Conservation (phyloP, 2,888 invertebrate species). For the Lepas anatifera region DNA sequence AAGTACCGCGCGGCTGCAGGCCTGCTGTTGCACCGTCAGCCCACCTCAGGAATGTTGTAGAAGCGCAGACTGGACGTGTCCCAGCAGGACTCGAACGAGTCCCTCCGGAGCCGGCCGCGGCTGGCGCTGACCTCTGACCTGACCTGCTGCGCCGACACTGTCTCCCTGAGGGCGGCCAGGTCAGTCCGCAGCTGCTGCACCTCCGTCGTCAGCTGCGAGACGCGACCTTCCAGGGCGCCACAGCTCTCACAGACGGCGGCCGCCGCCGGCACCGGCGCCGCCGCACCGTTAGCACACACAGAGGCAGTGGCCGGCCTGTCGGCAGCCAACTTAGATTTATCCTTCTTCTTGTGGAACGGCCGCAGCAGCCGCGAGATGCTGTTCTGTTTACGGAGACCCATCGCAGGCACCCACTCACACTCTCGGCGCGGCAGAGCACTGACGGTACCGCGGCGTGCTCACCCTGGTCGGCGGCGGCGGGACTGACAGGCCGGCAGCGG, state of each 20-base stretch:
- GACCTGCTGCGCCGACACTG: background rate
- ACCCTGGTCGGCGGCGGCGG: background rate
- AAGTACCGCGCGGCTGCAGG: no score
- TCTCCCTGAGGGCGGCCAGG: background rate
- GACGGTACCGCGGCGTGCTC: background rate
- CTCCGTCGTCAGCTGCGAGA: background rate
- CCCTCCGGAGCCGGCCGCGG: background rate
- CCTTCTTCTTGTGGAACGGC: background rate
- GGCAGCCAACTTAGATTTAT: background rate
- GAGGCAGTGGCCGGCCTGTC: no score
- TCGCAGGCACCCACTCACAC: background rate
- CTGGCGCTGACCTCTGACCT: background rate
- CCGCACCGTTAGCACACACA: no score
- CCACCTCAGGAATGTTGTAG: background rate
- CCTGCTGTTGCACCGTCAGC: no score
- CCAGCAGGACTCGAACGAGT: constrained; percentile 10
- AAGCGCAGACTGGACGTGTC: background rate
- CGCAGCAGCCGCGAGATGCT: background rate
- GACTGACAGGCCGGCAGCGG: background rate
- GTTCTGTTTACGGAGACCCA: background rate
- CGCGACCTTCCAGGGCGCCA: background rate
- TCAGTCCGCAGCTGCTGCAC: background rate
- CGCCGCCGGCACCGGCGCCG: background rate
- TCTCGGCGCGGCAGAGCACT: background rate
- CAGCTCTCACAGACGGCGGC: background rate